Percentiles rank a stretch among this genome's conserved stretches.
phyloP scores from a whole-genome alignment of 2,888 invertebrate genomes.

The Coelogynopora nodosa region DNA sequence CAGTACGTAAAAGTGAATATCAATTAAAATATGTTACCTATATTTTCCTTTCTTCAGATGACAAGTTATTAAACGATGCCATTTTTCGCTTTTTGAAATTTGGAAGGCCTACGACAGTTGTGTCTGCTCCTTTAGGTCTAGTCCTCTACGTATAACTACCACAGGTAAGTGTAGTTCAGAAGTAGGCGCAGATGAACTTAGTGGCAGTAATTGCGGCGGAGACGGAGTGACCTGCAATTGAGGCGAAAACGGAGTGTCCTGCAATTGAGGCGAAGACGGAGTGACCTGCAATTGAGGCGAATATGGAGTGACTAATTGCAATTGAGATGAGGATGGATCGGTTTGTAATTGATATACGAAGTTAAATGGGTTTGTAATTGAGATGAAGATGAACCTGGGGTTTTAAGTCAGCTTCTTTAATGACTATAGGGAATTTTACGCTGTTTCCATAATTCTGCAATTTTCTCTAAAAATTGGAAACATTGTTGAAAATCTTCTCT shows the following conservation, averaged over 20 bases:
- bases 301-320: background rate
- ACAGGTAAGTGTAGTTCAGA: background rate
- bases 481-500: background rate
- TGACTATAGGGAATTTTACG: background rate
- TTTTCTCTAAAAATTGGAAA: background rate
- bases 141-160: background rate
- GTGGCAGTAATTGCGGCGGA: background rate
- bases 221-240: background rate
- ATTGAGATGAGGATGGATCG: background rate
- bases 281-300: background rate
- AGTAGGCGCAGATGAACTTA: background rate
- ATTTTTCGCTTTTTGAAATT: background rate
- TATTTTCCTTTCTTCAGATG: background rate
- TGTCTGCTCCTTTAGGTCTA: background rate
- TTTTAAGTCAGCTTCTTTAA: background rate
- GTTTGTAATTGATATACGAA: background rate
- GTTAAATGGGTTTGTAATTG: background rate
- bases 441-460: background rate
- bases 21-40: background rate
- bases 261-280: background rate
- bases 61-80: background rate
- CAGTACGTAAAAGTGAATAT: background rate
- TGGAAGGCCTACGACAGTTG: background rate
- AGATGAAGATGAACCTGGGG: background rate
- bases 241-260: background rate